A percentile compares a stretch with the other conserved stretches of the same genome.
phyloP scores from a whole-genome alignment of 2,113 vertebrate genomes.

The Vidua chalybeata region DNA sequence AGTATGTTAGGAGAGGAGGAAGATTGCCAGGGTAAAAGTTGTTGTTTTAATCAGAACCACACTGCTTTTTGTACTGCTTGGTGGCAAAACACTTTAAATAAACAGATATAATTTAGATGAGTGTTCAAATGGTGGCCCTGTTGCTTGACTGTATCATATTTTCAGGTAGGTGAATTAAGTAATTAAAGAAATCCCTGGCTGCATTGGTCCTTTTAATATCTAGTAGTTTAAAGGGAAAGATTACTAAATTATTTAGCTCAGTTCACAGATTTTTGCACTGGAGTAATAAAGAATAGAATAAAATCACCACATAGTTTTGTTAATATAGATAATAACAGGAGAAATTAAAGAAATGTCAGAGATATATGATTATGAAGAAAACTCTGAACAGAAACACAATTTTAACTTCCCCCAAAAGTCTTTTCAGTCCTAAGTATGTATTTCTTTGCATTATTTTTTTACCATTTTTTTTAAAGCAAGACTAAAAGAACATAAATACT shows the following conservation, averaged over 20 bases:
- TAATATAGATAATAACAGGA: background rate
- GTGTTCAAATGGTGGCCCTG: background rate
- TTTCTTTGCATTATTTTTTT: background rate
- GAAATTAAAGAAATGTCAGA: background rate
- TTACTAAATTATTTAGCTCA: constrained; percentile 31
- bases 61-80: background rate
- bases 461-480: background rate
- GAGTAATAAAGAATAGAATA: background rate
- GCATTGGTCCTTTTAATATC: background rate
- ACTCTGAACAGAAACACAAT: background rate
- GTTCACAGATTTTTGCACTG: background rate
- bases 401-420: background rate
- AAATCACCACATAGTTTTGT: background rate
- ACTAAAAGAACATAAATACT: background rate
- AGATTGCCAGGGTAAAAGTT: background rate
- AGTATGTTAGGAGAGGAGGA: background rate
- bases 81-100: background rate
- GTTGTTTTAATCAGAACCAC: background rate
- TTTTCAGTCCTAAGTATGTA: background rate
- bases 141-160: background rate
- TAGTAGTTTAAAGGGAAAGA: background rate
- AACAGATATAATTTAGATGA: background rate
- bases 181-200: background rate
- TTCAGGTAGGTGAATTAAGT: background rate
- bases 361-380: background rate